Evolutionary conservation across 2,113 vertebrate species (phyloP).

Genomic region (Phylloscopus trochiloides): DNA sequence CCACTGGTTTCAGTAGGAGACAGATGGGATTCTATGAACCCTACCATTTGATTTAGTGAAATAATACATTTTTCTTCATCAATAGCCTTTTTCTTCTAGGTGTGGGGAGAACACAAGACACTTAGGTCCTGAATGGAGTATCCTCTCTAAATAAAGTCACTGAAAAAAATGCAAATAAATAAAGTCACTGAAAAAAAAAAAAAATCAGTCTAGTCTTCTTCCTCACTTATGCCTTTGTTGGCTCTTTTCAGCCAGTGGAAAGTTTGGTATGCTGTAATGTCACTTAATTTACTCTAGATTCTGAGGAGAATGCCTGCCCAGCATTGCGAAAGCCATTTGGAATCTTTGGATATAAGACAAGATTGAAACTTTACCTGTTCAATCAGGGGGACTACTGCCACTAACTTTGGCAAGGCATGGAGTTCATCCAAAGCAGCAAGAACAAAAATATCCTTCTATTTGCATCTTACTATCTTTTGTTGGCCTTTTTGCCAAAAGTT

Average conservation of each 20-base stretch:
- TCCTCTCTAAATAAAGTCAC: background rate
- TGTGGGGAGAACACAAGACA: background rate
- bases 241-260: background rate
- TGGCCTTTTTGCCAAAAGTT: background rate
- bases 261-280: background rate
- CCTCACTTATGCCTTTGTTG: rapidly evolving
- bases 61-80: background rate
- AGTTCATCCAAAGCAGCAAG: background rate
- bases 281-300: background rate
- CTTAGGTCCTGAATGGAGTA: background rate
- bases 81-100: background rate
- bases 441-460: background rate
- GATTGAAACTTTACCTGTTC: background rate
- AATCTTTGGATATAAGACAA: background rate
- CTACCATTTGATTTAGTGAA: background rate
- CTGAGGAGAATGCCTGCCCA: background rate
- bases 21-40: background rate
- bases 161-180: background rate
- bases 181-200: background rate
- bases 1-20: background rate
- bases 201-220: background rate
- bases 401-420: background rate
- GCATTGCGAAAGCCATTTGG: background rate
- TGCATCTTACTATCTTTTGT: background rate
- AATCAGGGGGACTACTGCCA: background rate